Percentiles rank a stretch among this genome's conserved stretches.
Evolutionary conservation across 2,113 vertebrate species (phyloP).

Genomic region (Rhombomys opimus): DNA sequence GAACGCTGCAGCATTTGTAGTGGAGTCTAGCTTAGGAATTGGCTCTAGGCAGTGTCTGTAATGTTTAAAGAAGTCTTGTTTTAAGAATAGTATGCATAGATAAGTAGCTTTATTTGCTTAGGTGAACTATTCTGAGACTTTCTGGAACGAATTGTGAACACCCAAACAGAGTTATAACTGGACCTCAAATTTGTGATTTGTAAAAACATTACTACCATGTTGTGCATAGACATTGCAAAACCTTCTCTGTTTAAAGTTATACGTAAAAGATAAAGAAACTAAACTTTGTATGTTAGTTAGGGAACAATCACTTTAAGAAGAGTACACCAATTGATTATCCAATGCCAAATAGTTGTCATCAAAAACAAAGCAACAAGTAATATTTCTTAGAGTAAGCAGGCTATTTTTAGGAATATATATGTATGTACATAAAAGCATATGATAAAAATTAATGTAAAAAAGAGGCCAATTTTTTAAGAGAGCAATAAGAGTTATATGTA

Average conservation of each 20-base stretch:
- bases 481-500: background rate
- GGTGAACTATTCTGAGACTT: background rate
- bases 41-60: background rate
- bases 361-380: background rate
- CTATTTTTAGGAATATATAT: background rate
- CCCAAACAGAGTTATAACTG: background rate
- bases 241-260: background rate
- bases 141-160: background rate
- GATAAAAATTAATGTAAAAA: background rate
- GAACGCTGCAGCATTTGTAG: background rate
- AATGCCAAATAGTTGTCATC: background rate
- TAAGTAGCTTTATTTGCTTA: background rate
- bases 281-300: background rate
- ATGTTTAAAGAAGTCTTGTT: background rate
- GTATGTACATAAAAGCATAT: background rate
- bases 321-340: background rate
- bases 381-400: background rate
- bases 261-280: background rate
- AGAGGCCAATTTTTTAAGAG: background rate
- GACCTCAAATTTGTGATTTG: background rate
- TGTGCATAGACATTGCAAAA: background rate
- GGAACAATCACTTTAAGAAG: background rate
- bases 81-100: background rate
- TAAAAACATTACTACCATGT: background rate
- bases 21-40: background rate